Percentiles rank a stretch among this genome's conserved stretches.
Conservation (phyloP, 2,888 invertebrate genomes). For the Volucella zonaria region DNA sequence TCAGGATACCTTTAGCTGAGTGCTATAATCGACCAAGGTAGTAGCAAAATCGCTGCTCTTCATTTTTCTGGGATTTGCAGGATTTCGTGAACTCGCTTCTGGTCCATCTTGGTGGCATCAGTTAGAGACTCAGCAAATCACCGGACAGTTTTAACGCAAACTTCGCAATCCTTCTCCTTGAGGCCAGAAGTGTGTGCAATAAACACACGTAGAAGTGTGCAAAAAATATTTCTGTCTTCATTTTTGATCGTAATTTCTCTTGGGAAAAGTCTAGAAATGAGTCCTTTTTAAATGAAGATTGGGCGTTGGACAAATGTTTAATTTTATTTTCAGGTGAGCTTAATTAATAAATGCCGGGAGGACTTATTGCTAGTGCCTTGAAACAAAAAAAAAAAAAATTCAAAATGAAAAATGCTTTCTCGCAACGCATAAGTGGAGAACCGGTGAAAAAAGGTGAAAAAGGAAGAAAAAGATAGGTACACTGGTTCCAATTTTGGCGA, state of each 20-base stretch:
- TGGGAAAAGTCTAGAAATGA: background rate
- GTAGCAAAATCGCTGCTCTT: slow-evolving; percentile 98
- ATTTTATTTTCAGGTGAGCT: slow-evolving; percentile 3
- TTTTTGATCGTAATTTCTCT: slow-evolving; percentile 59
- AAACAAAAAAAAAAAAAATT: slow-evolving; percentile 15
- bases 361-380: slow-evolving; percentile 4
- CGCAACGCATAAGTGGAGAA: slow-evolving; percentile 30
- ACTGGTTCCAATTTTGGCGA: too few relatives aligned
- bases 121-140: slow-evolving; percentile 90
- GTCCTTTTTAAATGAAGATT: slow-evolving; percentile 7
- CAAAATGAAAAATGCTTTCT: slow-evolving; percentile 19
- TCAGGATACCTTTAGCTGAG: slow-evolving; percentile 97
- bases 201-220: slow-evolving; percentile 81
- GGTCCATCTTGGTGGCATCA: slow-evolving; percentile 88
- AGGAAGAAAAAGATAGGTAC: too few relatives aligned
- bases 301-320: slow-evolving; percentile 34
- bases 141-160: slow-evolving; percentile 92
- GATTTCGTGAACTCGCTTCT: slow-evolving; percentile 91
- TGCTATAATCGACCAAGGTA: slow-evolving; percentile 98
- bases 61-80: slow-evolving; percentile 92
- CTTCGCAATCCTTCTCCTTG: slow-evolving; percentile 93
- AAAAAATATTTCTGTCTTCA: slow-evolving; percentile 77
- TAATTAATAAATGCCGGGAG: slow-evolving; percentile 39
- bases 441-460: slow-evolving; percentile 74
- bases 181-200: slow-evolving; percentile 84